phyloP scores from a whole-genome alignment of 2,888 invertebrate genomes.

The Melinopterus prodromus region DNA sequence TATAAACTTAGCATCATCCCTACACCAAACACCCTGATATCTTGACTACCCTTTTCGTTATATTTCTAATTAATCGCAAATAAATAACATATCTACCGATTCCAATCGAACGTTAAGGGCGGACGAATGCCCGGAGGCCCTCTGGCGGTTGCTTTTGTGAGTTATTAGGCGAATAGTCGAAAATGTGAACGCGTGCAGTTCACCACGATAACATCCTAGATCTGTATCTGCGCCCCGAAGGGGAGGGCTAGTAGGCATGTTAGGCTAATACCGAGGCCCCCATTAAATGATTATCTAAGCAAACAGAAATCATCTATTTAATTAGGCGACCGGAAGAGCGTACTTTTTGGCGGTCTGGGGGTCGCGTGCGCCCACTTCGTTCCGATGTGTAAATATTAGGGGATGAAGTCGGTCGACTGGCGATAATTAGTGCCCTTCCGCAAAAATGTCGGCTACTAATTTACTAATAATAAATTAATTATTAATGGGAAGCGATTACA shows the following conservation, averaged over 20 bases:
- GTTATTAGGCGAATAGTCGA: neutral
- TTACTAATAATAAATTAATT: neutral
- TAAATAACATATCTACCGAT: neutral
- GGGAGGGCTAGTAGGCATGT: conserved; percentile 59
- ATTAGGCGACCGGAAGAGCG: conserved; percentile 60
- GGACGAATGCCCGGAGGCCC: neutral
- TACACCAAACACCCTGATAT: too few species aligned
- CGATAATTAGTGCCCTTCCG: neutral
- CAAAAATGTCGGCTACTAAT: neutral
- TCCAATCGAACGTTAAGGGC: neutral
- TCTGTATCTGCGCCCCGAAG: conserved; percentile 45
- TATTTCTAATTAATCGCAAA: too few species aligned
- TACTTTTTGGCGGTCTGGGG: conserved; percentile 49
- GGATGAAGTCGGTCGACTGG: neutral
- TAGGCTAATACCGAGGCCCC: conserved; percentile 59
- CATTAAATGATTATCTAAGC: conserved; percentile 64
- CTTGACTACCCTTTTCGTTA: too few species aligned
- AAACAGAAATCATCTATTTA: conserved; percentile 64
- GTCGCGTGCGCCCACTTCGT: conserved; percentile 50
- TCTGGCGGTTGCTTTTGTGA: neutral
- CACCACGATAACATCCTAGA: neutral
- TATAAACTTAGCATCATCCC: too few species aligned
- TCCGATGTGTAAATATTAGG: neutral
- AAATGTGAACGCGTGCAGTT: neutral
- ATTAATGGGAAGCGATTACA: neutral